These are phyloP conservation scores for Euwallacea similis DNA, from an alignment of 1,140 invertebrate genomes.

Conservation along the genomic window DNA sequence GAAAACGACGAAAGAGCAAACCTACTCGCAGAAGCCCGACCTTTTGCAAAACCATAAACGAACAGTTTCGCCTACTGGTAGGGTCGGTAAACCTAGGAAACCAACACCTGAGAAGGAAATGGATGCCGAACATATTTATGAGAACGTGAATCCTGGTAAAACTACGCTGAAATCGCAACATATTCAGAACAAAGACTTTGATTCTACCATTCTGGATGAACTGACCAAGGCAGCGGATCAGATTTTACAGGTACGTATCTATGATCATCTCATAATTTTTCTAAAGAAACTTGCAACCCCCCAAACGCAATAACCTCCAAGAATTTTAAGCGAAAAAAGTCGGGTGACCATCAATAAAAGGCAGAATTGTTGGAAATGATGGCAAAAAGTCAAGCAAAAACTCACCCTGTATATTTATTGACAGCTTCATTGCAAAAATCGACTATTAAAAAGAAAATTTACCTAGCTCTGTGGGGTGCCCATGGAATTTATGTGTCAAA, in stretches of 20 bases:
- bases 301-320: too few species aligned
- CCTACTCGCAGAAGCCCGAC: constrained; percentile 47
- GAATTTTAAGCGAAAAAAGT: background rate
- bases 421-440: too few species aligned
- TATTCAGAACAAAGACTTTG: constrained; percentile 43
- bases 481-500: too few species aligned
- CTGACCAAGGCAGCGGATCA: constrained; percentile 59
- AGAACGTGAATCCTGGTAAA: constrained; percentile 45
- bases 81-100: constrained; percentile 29
- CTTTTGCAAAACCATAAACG: constrained; percentile 44
- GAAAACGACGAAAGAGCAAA: constrained; percentile 15
- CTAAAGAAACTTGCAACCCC: too few species aligned
- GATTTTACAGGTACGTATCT: constrained; percentile 51
- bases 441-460: too few species aligned
- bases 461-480: too few species aligned
- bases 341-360: background rate
- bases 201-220: constrained; percentile 56
- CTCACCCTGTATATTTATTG: too few species aligned
- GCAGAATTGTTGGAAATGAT: background rate
- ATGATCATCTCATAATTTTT: too few species aligned
- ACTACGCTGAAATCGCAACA: constrained; percentile 15
- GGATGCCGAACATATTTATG: constrained; percentile 45
- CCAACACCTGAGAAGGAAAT: constrained; percentile 21
- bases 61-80: constrained; percentile 24
- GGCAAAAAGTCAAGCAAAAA: too few species aligned